Conservation (phyloP, 35 echinoderm and acorn worm genomes). For the Ophioderma brevispina region DNA sequence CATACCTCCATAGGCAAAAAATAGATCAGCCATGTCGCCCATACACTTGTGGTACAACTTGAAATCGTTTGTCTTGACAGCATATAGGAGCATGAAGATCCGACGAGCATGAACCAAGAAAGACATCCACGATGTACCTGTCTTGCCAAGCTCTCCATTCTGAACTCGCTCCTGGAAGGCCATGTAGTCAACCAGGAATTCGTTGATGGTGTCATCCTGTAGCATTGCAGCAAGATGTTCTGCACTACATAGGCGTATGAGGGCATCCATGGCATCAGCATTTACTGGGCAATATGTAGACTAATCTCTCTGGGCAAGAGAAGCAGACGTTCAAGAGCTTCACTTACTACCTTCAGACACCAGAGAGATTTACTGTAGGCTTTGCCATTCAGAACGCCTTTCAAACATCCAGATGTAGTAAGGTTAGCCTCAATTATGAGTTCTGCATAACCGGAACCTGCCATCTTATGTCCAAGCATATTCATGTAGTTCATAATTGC, state of each 20-base stretch:
- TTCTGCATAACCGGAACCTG: constrained; percentile 37
- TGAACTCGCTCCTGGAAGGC: constrained; percentile 35
- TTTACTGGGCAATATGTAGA: too few relatives aligned
- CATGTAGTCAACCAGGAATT: background rate
- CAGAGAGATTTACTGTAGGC: constrained; percentile 34
- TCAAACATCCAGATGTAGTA: background rate
- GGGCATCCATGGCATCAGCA: too few relatives aligned
- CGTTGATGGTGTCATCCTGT: background rate
- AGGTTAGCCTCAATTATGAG: too few relatives aligned
- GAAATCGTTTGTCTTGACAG: constrained; percentile 71
- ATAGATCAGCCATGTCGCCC: constrained; percentile 4
- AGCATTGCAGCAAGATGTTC: background rate
- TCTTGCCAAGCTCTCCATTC: constrained; percentile 54
- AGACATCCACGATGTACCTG: constrained; percentile 58
- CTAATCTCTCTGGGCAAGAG: too few relatives aligned
- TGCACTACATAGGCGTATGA: background rate
- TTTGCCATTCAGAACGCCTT: constrained; percentile 43
- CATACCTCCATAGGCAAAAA: background rate
- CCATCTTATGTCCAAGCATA: constrained; percentile 50
- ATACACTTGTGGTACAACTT: background rate
- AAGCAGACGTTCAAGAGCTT: too few relatives aligned
- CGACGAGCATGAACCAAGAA: constrained; percentile 48
- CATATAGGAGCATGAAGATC: too few relatives aligned
- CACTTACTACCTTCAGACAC: constrained; percentile 26
- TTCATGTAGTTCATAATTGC: constrained; percentile 19